Evolutionary conservation across 2,113 vertebrate species (phyloP), one percentile per base, ranked within the genome.

Genomic region (Craseonycteris thonglongyai): DNA sequence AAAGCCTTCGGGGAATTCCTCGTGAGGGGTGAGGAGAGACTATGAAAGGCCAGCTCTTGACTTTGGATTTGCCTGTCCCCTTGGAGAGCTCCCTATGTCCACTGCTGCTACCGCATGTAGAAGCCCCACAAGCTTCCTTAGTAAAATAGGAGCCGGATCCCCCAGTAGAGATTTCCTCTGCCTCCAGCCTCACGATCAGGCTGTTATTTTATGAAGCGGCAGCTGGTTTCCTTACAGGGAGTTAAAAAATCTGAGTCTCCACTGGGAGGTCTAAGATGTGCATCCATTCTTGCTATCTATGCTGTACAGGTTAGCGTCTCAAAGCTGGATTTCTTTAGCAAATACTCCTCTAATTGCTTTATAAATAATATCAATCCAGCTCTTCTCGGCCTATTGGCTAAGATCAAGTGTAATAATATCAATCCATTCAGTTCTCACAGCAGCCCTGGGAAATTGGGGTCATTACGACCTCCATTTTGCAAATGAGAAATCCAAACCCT

Each of bases 11-110:
- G 8, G 42, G 51, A 65, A 45, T 72, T 47, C 85, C 28, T 11
- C 14, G 7, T 35, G 18, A n/a, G 56, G 40, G 11, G 15, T 0
- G 0, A 22, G 12, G 33, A 3, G 38, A 11, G 38, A n/a, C 30
- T 56, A 14, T 24, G 38, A 35, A 47, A 82, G 0, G 0, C 24
- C 3, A 51, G n/a, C 12, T 51, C 71, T 40, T 61, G 16, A 42
- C 30, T 71, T 56, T 51, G 66, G 38, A 40, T 40, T 89, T 66
- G 33, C 66, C 24, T 78, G n/a, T 59, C 22, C 33, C 45, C 79
- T 45, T 21, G 19, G 86, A 72, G 15, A n/a, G 4, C 45, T 51
- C 38, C 42, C 63, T 24, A 8, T 81, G 68, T 66, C 56, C 30
- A 47, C 22, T 4, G 24, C 42, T 66, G 18, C 19, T 49, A 6